Evolutionary conservation across 2,888 invertebrate genomes (phyloP).

Genomic region (Amphiduros pacificus): DNA sequence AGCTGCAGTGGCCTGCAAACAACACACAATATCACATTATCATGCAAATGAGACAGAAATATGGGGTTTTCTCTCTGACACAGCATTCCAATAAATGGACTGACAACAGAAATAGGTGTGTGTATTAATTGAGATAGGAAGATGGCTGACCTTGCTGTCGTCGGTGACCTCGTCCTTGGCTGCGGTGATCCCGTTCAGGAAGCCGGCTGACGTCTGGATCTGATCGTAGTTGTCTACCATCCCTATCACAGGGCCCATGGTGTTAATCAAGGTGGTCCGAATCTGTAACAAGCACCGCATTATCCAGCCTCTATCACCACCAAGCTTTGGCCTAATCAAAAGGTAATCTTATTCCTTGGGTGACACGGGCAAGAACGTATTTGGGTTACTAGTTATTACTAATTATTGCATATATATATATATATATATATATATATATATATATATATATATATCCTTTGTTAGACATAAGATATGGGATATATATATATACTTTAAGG

Average conservation of each 20-base stretch:
- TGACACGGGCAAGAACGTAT: too few relatives aligned
- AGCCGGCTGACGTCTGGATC: slow-evolving; percentile 25
- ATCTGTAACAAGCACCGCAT: too few relatives aligned
- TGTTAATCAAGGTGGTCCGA: too few relatives aligned
- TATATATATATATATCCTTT: background rate
- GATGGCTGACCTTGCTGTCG: slow-evolving; percentile 23
- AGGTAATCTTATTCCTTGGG: too few relatives aligned
- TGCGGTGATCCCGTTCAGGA: slow-evolving; percentile 9
- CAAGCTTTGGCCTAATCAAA: too few relatives aligned
- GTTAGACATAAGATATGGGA: background rate
- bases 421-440: background rate
- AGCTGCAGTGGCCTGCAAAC: slow-evolving; percentile 26
- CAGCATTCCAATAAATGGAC: background rate
- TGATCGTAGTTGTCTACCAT: slow-evolving; percentile 32
- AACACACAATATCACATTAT: too few relatives aligned
- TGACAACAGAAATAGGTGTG: background rate
- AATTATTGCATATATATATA: background rate
- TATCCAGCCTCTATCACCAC: too few relatives aligned
- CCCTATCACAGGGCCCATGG: slow-evolving; percentile 30
- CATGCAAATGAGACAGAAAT: too few relatives aligned
- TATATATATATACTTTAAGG: too few relatives aligned
- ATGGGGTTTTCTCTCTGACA: too few relatives aligned
- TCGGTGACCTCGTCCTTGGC: slow-evolving; percentile 27
- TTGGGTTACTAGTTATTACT: too few relatives aligned
- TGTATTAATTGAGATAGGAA: background rate